Evolutionary conservation across 1,140 invertebrate species (phyloP), one percentile per base, ranked within the genome.

Genomic region (Lepidotrigona ventralis): DNA sequence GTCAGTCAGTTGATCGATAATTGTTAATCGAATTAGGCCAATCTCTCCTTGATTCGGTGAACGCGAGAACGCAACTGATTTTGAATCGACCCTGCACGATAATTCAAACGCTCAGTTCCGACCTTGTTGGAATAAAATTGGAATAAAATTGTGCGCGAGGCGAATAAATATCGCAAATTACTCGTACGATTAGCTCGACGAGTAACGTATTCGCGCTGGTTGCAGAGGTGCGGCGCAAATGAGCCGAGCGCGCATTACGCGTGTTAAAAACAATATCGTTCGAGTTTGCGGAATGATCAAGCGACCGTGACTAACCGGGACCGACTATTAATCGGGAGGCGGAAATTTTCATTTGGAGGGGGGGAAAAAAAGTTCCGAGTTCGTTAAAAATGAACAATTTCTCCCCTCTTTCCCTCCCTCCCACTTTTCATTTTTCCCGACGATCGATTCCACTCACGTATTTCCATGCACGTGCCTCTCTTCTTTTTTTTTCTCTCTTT

Each of bases 121-220:
- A 29, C 19, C 46, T 9, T 11, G 26, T 75, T 33, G 71, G 23
- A 64, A 54, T 74, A 56, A 81, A 75, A 81, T 33, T 33, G 33
- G 33, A 33, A 33, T 33, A 33, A 33, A 33, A 33, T 33, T 33
- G 33, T 33, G 1, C 39, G 39, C n/a, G 51, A n/a, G 53, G 0
- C 69, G 71, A 51, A 81, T 81, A 68, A 81, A 81, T 81, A 75
- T 81, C 60, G 46, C 29, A 29, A 81, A 81, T 66, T 75, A 29
- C 8, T 12, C 8, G 39, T 51, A 23, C 58, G 51, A 33, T 64
- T 71, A 53, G 21, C 54, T 68, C 64, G 51, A 78, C 75, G 2
- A 21, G 19, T 21, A 46, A 46, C 39, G 26, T 77, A 15, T 66
- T 46, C 39, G 6, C 39, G 21, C 12, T 21, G 3, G 51, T 19